A percentile compares a stretch with the other conserved stretches of the same genome.
These are phyloP conservation scores for Sarcophaga rosellei DNA, from an alignment of 2,888 invertebrate species.

Conservation along the genomic window DNA sequence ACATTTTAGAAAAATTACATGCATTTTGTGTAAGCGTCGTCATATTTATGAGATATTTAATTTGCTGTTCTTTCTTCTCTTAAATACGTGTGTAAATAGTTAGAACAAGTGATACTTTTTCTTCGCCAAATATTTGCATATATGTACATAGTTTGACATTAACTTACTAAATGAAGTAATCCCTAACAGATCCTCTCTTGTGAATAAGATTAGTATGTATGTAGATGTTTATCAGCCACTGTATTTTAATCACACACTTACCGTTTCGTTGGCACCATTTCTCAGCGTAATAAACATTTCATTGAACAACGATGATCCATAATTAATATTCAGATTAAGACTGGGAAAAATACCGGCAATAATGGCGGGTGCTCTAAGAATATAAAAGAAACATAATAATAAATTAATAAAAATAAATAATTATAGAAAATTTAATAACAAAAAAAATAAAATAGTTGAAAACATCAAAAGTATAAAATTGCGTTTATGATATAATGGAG, in stretches of 20 bases:
- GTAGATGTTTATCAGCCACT: neutral
- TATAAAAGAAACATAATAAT: slow-evolving; percentile 34
- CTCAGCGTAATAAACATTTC: slow-evolving; percentile 77
- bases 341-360: slow-evolving; percentile 78
- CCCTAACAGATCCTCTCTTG: no score
- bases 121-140: no score
- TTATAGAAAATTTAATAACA: neutral
- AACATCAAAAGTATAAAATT: neutral
- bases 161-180: no score
- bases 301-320: slow-evolving; percentile 77
- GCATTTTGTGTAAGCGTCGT: no score
- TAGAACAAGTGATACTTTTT: no score
- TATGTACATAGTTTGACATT: no score
- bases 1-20: no score
- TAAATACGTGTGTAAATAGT: no score
- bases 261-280: slow-evolving; percentile 59
- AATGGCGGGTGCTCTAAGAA: slow-evolving; percentile 77
- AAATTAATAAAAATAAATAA: slow-evolving; percentile 21
- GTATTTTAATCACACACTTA: slow-evolving; percentile 58
- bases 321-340: slow-evolving; percentile 76
- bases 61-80: no score
- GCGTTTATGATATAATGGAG: neutral
- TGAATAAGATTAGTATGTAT: neutral
- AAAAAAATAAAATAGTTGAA: neutral
- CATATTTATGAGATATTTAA: no score